Evolutionary conservation across 2,888 invertebrate genomes (phyloP).

Genomic region (Holacanthella duospinosa): DNA sequence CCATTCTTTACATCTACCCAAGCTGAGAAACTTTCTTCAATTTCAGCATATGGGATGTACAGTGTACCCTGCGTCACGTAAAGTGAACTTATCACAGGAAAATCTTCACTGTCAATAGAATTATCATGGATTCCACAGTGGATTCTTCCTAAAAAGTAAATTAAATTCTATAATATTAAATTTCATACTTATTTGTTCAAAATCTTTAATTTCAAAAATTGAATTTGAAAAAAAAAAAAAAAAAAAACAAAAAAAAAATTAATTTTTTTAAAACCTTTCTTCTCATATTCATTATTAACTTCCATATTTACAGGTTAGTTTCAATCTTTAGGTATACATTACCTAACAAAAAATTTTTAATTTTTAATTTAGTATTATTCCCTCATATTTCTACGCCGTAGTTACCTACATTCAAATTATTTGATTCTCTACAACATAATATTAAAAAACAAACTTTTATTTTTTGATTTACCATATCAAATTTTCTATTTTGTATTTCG

Average conservation of each 20-base stretch:
- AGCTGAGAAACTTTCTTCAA: constrained; percentile 79
- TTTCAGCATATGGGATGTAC: constrained; percentile 85
- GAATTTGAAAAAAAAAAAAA: too few species aligned
- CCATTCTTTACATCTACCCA: constrained; percentile 68
- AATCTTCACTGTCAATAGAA: constrained; percentile 20
- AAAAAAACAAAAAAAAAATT: constrained; percentile 7
- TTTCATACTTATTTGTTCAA: background rate
- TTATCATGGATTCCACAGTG: constrained; percentile 30
- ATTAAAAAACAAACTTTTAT: too few species aligned
- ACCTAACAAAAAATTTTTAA: too few species aligned
- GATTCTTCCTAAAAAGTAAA: background rate
- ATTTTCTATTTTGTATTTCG: too few species aligned
- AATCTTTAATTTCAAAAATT: background rate
- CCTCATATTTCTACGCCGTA: too few species aligned
- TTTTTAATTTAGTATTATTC: too few species aligned
- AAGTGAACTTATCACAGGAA: constrained; percentile 49
- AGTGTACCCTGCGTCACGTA: constrained; percentile 68
- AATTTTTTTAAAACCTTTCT: background rate
- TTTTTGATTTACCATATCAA: too few species aligned
- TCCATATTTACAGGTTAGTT: too few species aligned
- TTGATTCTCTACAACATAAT: too few species aligned
- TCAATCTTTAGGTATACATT: too few species aligned
- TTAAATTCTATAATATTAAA: background rate
- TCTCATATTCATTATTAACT: background rate
- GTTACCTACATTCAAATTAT: too few species aligned